A percentile compares a stretch with the other conserved stretches of the same genome.
These are phyloP conservation scores for Takifugu ocellatus DNA, from an alignment of 2,797 vertebrate genomes.

Conservation along the genomic window DNA sequence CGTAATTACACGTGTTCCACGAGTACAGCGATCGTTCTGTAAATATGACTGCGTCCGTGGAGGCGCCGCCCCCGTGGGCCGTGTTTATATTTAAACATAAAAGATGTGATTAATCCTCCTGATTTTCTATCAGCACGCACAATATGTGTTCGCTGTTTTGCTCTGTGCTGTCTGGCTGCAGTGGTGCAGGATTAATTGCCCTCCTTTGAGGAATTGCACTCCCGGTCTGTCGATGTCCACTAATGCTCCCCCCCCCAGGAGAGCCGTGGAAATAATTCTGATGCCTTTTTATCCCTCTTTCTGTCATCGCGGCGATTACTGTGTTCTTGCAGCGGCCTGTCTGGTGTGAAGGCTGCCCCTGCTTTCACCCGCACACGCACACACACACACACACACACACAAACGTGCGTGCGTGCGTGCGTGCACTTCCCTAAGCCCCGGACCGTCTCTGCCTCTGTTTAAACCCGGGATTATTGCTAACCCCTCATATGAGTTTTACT, in stretches of 20 bases:
- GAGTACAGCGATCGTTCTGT: constrained; percentile 17
- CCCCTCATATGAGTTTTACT: constrained; percentile 27
- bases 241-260: constrained; percentile 68
- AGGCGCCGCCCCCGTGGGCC: constrained; percentile 3
- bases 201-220: constrained; percentile 73
- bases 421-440: constrained; percentile 28
- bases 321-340: constrained; percentile 58
- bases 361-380: constrained; percentile 40
- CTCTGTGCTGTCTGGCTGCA: constrained; percentile 45
- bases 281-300: constrained; percentile 70
- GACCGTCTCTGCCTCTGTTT: constrained; percentile 45
- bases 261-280: constrained; percentile 70
- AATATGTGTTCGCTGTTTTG: constrained; percentile 45
- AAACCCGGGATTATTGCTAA: constrained; percentile 49
- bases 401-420: neutral
- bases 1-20: constrained; percentile 55
- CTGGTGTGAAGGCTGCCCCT: constrained; percentile 45
- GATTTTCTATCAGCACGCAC: constrained; percentile 42
- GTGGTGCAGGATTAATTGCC: constrained; percentile 69
- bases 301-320: constrained; percentile 67
- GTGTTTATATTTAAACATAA: constrained; percentile 51
- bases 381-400: constrained; percentile 6
- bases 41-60: constrained; percentile 15
- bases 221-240: constrained; percentile 70
- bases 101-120: constrained; percentile 53